Conservation (phyloP, 2,113 vertebrate genomes). For the Myotis davidii region DNA sequence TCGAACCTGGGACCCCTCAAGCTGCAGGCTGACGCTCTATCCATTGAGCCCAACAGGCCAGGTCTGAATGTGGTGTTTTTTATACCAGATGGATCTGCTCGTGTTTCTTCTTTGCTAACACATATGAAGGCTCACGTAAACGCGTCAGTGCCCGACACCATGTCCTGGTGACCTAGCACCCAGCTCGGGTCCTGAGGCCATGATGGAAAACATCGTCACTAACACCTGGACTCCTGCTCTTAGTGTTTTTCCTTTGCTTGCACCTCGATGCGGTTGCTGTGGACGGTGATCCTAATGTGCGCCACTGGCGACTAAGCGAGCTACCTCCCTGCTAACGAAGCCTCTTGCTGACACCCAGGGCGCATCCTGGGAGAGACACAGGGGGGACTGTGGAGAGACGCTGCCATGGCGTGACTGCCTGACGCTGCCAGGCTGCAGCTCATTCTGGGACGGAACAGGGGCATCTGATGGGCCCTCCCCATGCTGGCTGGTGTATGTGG, state of each 20-base stretch:
- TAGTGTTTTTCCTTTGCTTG: background rate
- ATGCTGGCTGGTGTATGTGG: background rate
- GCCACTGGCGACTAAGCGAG: background rate
- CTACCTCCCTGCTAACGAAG: background rate
- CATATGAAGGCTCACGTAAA: background rate
- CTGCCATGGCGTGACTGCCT: background rate
- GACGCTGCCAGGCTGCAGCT: background rate
- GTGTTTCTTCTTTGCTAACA: background rate
- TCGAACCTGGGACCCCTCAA: no score
- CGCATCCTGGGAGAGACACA: no score
- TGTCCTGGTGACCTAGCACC: background rate
- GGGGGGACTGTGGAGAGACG: background rate
- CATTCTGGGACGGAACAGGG: background rate
- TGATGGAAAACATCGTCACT: background rate
- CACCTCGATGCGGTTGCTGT: background rate
- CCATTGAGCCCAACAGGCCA: background rate
- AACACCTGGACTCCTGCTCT: background rate
- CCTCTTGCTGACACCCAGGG: background rate
- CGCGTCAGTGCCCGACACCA: background rate
- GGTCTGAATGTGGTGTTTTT: background rate
- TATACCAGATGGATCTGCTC: background rate
- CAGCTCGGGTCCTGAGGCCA: no score
- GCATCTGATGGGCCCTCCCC: background rate
- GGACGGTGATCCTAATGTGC: background rate
- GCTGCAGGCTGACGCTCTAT: background rate